phyloP scores from a whole-genome alignment of 2,113 vertebrate genomes.

The Gorsachius goisagi region DNA sequence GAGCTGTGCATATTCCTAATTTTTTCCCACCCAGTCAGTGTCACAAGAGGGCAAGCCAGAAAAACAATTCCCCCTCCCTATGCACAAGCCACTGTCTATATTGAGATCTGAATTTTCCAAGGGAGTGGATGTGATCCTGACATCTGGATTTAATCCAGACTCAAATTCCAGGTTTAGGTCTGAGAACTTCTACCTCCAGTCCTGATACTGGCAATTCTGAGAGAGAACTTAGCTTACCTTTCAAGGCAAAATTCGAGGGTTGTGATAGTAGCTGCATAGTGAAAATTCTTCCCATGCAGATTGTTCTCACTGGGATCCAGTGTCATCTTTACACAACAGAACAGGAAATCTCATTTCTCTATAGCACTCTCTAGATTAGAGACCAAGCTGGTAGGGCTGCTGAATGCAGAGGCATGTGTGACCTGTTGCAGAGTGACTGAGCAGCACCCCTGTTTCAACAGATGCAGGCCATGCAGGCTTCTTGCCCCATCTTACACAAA shows the following conservation, averaged over 20 bases:
- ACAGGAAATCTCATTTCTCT: background rate
- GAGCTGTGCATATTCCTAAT: background rate
- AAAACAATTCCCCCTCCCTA: background rate
- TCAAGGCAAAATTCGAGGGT: constrained; percentile 26
- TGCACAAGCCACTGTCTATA: background rate
- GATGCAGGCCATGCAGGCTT: background rate
- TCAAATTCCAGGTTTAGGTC: constrained; percentile 28
- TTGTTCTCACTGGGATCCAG: background rate
- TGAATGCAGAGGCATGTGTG: background rate
- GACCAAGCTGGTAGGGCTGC: background rate
- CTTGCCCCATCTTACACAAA: background rate
- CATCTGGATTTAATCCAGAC: constrained; percentile 53
- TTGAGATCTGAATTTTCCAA: constrained; percentile 34
- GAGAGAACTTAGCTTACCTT: constrained; percentile 35
- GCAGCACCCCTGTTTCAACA: background rate
- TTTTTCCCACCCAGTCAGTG: constrained; percentile 36
- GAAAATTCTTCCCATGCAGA: background rate
- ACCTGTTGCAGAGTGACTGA: background rate
- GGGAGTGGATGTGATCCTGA: constrained; percentile 6
- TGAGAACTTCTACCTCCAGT: constrained; percentile 28
- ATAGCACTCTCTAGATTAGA: background rate
- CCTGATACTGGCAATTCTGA: background rate
- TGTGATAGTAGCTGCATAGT: background rate
- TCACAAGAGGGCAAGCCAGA: background rate
- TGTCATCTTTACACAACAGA: background rate